Evolutionary conservation across 2,888 invertebrate species (phyloP), one percentile per base, ranked within the genome.

Genomic region (Physocephala rufipes): DNA sequence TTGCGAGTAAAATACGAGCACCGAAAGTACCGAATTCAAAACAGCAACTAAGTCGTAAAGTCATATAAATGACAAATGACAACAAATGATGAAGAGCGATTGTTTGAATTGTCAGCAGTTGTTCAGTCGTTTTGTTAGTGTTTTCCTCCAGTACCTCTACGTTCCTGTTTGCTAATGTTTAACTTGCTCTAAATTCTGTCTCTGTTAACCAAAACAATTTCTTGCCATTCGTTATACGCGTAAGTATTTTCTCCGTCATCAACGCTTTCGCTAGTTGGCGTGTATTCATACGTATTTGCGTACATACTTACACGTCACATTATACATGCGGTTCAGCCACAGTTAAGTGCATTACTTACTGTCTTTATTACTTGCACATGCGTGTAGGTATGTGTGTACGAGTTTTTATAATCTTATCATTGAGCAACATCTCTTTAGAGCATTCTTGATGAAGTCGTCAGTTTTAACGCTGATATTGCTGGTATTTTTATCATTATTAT

Each of bases 401-500:
- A 47, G 59, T 26, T 59, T 12, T 21, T 15, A 45, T 63, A 47
- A 63, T 47, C 47, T 63, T 28, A 26, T 63, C 63, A 66, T 66
- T 53, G 66, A 66, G 43, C 21, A 51, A 26, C 43, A 24, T 36
- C 62, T 63, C 63, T 55, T 55, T 64, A 45, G 63, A 62, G 63
- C 70, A 58, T 63, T 64, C 47, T 55, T 45, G 58, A 58, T 28
- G 9, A 9, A 36, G 36, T 36, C 36, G 19, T 51, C 55, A 70
- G 53, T 70, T 71, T 70, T 67, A 55, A 55, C 66, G 67, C 71
- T 72, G 61, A 21, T 58, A 21, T 43, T 13, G 28, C 26, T 58
- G 63, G 53, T 49, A 9, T 36, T 9, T 36, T 9, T 36, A 36
- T 4, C 9, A 36, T 36, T 36, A 36, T 36, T 36, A 9, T 36